Evolutionary conservation across 2,888 invertebrate genomes (phyloP), one percentile per base, ranked within the genome.

Genomic region (Epinotia ramella): DNA sequence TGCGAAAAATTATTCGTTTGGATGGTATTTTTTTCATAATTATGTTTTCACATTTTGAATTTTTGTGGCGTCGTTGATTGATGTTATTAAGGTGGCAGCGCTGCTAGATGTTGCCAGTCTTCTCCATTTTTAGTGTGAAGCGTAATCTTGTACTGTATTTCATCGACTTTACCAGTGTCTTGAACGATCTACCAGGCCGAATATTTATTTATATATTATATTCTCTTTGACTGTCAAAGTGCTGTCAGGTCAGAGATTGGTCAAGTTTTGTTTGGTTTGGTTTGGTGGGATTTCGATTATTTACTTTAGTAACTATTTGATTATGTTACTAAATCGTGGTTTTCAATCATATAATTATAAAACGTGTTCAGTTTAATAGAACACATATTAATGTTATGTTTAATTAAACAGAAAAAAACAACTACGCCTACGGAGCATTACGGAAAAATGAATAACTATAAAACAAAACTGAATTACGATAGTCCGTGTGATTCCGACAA

Each of bases 401-500:
- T n/a, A n/a, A n/a, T n/a, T n/a, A n/a, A n/a, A n/a, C n/a, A n/a
- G n/a, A 24, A 18, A 20, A 62, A 33, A 40, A 57, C 40, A 40
- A n/a, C n/a, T 9, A 40, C 9, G 4, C n/a, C n/a, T 40, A 40
- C 40, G 40, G 40, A 62, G 53, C 9, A 60, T 60, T 70, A 60
- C 24, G 18, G 33, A 18, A 73, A 60, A 49, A 91, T 91, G 91
- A 89, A 86, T 83, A 86, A 80, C 60, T 87, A 80, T 74, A 88
- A 86, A 78, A 84, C 78, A 77, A 92, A 89, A 85, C 69, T 84
- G 65, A 87, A 83, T 77, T 90, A 89, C 78, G 90, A 90, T 79
- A 93, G 91, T 79, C 90, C 92, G 7, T 91, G 92, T 79, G 92
- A 92, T 78, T 91, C 93, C 0, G 93, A 94, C 74, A 90, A 94